Percentiles rank a stretch among this genome's conserved stretches.
phyloP scores from a whole-genome alignment of 2,888 invertebrate genomes.

The Orthosia gothica region DNA sequence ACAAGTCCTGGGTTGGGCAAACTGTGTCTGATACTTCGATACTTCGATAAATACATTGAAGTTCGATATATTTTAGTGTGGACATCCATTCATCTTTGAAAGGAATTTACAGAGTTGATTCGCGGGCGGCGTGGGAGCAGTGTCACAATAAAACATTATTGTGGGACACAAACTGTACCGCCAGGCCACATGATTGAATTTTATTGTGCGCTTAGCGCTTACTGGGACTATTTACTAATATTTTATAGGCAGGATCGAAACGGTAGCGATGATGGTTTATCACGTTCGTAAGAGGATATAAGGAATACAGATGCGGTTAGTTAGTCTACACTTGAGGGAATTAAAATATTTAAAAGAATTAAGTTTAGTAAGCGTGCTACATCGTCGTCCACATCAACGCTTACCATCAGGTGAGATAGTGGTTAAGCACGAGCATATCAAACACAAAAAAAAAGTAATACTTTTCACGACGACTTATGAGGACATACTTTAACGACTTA shows the following conservation, averaged over 20 bases:
- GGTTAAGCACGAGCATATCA: no score
- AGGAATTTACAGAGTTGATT: slow-evolving; percentile 77
- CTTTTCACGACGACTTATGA: no score
- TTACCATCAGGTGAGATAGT: no score
- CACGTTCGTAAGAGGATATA: slow-evolving; percentile 36
- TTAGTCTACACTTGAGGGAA: neutral
- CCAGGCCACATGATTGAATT: slow-evolving; percentile 88
- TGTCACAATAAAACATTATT: slow-evolving; percentile 88
- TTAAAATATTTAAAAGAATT: neutral
- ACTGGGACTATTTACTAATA: slow-evolving; percentile 74
- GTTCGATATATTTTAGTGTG: slow-evolving; percentile 64
- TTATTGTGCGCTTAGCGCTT: slow-evolving; percentile 84
- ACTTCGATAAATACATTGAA: neutral
- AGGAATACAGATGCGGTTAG: no score
- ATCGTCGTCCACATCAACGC: no score
- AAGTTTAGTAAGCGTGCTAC: no score
- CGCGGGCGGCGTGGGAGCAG: slow-evolving; percentile 85
- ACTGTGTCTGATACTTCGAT: slow-evolving; percentile 37
- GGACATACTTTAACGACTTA: no score
- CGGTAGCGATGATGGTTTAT: slow-evolving; percentile 61
- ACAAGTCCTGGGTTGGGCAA: slow-evolving; percentile 52
- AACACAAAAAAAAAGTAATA: no score
- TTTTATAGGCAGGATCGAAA: slow-evolving; percentile 64
- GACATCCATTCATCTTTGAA: slow-evolving; percentile 74
- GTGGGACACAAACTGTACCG: slow-evolving; percentile 80